Base-by-base conservation (phyloP, 2,113 vertebrate genomes). In the Herpailurus yagouaroundi region DNA sequence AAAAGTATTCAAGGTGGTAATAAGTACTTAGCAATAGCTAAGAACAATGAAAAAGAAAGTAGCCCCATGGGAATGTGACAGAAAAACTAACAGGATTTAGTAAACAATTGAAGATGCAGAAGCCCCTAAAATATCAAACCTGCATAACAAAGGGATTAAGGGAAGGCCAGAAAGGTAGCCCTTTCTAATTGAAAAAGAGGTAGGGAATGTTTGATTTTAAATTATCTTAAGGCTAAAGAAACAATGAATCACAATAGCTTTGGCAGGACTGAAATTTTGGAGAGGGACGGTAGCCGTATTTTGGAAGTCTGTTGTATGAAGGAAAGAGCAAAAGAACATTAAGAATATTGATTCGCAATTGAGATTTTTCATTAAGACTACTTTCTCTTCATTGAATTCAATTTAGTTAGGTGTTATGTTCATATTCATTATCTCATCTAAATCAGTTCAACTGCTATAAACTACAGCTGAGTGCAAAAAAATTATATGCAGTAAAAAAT, bases 401-500 rank as follows among this genome's bases (percentile, higher is more conserved):
- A 92, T 91, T 92, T 84, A 92, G 45, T 92, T 81, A 52, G 33
- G 45, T 92, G 8, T 0, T 95, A 33, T 91, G 29, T 68, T 97
- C 63, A 79, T 64, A 89, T 31, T 95, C 41, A 89, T 55, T 81
- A 93, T 69, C 79, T 92, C 85, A 77, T 27, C 38, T 73, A 92
- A 55, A 74, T 97, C 63, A 95, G 5, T 2, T 63, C 96, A 89
- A 57, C 36, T 94, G 45, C 45, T 93, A 86, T 69, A 95, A 95
- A 94, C 68, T 91, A 95, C 68, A 95, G 25, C 10, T 91, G 82
- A 97, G 38, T 91, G 77, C 69, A 91, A 81, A 81, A 73, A 68
- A 95, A 88, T 91, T 91, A 74, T 3, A 85, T 48, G 19, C 66
- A 95, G 33, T 89, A 97, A 94, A 14, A 31, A n/a, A 97, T 45